Evolutionary conservation across 2,113 vertebrate species (phyloP).

Genomic region (Tupaia tana): DNA sequence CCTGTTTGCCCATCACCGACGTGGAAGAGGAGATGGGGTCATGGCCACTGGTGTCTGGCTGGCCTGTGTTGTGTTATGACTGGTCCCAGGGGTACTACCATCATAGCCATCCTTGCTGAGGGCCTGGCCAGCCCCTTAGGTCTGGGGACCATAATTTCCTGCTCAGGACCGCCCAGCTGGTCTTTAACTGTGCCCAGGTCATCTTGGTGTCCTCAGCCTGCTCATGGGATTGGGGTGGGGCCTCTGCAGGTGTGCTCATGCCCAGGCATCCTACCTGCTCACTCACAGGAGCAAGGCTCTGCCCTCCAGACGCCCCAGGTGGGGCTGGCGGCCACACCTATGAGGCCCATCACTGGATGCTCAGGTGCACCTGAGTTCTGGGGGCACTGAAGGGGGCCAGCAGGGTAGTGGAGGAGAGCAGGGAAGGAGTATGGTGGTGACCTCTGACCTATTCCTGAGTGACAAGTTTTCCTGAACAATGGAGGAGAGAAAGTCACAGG

Average conservation of each 20-base stretch:
- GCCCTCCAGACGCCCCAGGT: neutral
- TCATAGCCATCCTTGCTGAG: neutral
- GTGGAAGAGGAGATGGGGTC: neutral
- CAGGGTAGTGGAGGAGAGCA: neutral
- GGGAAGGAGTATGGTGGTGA: neutral
- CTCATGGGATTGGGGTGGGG: neutral
- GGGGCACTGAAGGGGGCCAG: neutral
- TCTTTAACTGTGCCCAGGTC: neutral
- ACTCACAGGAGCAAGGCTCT: neutral
- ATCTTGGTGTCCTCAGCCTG: neutral
- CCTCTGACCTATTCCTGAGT: neutral
- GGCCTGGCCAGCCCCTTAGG: neutral
- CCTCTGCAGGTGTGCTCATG: neutral
- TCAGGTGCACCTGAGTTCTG: neutral
- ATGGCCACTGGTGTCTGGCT: neutral
- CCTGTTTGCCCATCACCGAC: neutral
- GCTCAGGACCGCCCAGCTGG: neutral
- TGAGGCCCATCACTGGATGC: neutral
- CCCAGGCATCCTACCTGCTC: neutral
- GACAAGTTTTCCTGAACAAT: neutral
- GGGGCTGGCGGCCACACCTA: neutral
- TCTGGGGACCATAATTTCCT: neutral
- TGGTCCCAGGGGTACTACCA: neutral
- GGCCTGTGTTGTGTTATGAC: neutral
- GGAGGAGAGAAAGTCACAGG: neutral